Conservation (phyloP, 1,140 invertebrate species). For the Akabosia matsudoensis region DNA sequence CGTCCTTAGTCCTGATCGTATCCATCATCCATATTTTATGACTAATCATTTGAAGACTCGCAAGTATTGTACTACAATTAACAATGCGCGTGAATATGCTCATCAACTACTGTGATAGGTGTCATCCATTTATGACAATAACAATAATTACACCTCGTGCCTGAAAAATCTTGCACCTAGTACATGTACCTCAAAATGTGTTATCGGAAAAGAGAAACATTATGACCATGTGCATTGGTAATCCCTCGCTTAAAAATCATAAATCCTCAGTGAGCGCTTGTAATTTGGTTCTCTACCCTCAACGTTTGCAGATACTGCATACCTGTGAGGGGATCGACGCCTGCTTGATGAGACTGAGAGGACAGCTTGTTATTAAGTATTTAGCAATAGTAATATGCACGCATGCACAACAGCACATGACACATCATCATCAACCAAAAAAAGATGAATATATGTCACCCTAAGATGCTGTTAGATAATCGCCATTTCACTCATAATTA, state of each 20-base stretch:
- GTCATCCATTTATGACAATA: slow-evolving; percentile 1
- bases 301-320: too few relatives aligned
- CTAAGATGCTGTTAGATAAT: slow-evolving; percentile 16
- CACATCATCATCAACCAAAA: not conserved
- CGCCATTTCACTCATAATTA: slow-evolving; percentile 13
- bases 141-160: not conserved
- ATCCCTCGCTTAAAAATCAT: too few relatives aligned
- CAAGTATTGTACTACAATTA: too few relatives aligned
- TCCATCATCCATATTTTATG: too few relatives aligned
- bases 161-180: too few relatives aligned
- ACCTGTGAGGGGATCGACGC: not conserved
- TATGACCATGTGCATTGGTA: not conserved
- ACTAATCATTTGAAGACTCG: not conserved
- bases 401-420: not conserved
- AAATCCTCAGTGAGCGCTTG: too few relatives aligned
- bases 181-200: too few relatives aligned
- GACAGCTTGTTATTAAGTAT: slow-evolving; percentile 19
- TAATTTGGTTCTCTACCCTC: too few relatives aligned
- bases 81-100: too few relatives aligned
- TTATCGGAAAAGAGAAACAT: not conserved
- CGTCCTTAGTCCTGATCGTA: too few relatives aligned
- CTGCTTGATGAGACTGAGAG: not conserved
- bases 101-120: not conserved
- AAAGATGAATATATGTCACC: not conserved
- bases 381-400: slow-evolving; percentile 12